phyloP scores from a whole-genome alignment of 2,113 vertebrate species.

The Cyanoderma ruficeps region DNA sequence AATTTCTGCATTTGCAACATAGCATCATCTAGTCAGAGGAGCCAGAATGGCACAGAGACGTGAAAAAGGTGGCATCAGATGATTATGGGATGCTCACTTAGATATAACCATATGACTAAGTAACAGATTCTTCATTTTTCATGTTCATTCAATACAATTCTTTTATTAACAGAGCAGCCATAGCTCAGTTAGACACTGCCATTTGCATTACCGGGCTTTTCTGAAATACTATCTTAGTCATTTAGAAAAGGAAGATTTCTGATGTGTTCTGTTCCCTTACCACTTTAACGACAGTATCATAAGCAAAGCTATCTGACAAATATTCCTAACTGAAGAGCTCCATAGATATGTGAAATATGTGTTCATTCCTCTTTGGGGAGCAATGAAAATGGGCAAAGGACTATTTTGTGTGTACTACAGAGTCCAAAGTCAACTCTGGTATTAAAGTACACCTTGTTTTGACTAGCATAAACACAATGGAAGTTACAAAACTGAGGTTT shows the following conservation, averaged over 20 bases:
- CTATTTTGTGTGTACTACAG: neutral
- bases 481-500: neutral
- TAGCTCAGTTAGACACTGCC: neutral
- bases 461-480: neutral
- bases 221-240: neutral
- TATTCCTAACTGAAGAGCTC: neutral
- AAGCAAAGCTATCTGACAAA: neutral
- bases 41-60: neutral
- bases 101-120: neutral
- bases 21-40: neutral
- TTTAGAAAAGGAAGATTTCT: neutral
- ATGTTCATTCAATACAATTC: neutral
- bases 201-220: neutral
- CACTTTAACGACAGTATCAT: neutral
- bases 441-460: neutral
- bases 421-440: neutral
- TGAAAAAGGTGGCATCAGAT: neutral
- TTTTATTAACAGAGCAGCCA: neutral
- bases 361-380: neutral
- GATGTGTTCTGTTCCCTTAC: neutral
- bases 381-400: neutral
- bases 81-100: neutral
- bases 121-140: neutral
- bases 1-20: neutral
- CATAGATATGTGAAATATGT: rapidly evolving